Percentiles rank a stretch among this genome's conserved stretches.
Evolutionary conservation across 2,888 invertebrate genomes (phyloP).

Genomic region (Metopia argyrocephala): DNA sequence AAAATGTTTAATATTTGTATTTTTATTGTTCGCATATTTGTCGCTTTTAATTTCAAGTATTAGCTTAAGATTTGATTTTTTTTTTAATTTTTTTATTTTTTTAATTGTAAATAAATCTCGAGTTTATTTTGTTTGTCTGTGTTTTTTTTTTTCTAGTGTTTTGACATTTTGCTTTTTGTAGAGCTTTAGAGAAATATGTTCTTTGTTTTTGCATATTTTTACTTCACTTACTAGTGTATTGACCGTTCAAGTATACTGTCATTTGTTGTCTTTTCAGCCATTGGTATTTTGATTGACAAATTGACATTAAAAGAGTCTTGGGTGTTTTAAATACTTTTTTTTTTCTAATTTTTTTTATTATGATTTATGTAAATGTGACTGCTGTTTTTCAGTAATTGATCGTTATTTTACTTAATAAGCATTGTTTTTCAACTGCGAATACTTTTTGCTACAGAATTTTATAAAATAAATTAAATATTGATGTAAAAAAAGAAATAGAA

Average conservation of each 20-base stretch:
- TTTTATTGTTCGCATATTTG: background rate
- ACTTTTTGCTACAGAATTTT: background rate
- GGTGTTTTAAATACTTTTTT: conserved; percentile 23
- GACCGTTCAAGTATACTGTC: background rate
- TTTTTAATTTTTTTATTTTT: too few species aligned
- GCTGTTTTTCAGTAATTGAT: conserved; percentile 38
- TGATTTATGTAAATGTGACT: conserved; percentile 47
- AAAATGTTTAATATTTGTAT: background rate
- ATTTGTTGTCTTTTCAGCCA: conserved; percentile 2
- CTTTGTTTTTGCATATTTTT: background rate
- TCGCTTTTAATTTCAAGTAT: background rate
- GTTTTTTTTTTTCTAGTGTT: background rate
- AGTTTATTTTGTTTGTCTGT: background rate
- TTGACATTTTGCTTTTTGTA: background rate
- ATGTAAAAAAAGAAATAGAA: conserved; percentile 12
- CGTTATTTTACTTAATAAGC: conserved; percentile 41
- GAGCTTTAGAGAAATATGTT: background rate
- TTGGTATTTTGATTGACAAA: conserved; percentile 45
- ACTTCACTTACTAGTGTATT: background rate
- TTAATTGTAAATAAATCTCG: background rate
- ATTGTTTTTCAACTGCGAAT: conserved; percentile 4
- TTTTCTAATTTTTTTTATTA: conserved; percentile 26
- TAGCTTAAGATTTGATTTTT: background rate
- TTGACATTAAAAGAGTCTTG: conserved; percentile 31
- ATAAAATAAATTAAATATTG: background rate